Evolutionary conservation across 30 jellyfish, hydroid and myxozoan species (phyloP).

Genomic region (Aurelia sp.): DNA sequence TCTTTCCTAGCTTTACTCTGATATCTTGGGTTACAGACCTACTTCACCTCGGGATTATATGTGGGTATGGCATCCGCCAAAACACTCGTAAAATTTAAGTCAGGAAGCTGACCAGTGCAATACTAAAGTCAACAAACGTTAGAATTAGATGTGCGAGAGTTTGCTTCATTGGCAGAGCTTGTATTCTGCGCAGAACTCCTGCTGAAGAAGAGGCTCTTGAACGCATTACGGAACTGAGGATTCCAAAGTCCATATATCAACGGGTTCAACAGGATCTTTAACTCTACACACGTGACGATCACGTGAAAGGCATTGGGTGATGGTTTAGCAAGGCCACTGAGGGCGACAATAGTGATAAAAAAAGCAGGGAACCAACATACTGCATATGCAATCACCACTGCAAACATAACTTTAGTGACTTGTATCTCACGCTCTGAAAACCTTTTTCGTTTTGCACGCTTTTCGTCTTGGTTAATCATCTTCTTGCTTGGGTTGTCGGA

Average conservation of each 20-base stretch:
- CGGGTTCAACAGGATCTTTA: conserved; percentile 73
- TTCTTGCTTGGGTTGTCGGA: background rate
- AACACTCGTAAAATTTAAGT: too few relatives aligned
- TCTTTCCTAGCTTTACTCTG: too few relatives aligned
- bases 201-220: background rate
- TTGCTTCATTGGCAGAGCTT: too few relatives aligned
- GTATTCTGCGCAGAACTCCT: too few relatives aligned
- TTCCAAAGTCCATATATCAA: conserved; percentile 60
- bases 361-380: conserved; percentile 92
- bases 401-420: conserved; percentile 76
- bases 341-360: conserved; percentile 41
- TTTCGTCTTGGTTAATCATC: conserved; percentile 2
- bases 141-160: too few relatives aligned
- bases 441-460: background rate
- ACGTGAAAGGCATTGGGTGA: conserved; percentile 15
- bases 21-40: too few relatives aligned
- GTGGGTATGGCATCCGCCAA: too few relatives aligned
- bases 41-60: too few relatives aligned
- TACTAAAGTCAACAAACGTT: too few relatives aligned
- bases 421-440: conserved; percentile 49
- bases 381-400: conserved; percentile 68
- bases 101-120: too few relatives aligned
- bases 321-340: conserved; percentile 1
- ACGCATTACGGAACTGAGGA: conserved; percentile 15
- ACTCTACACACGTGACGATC: conserved; percentile 71